Percentiles rank a stretch among this genome's conserved stretches.
Evolutionary conservation across 2,888 invertebrate species (phyloP).

Genomic region (Papilio elwesi): DNA sequence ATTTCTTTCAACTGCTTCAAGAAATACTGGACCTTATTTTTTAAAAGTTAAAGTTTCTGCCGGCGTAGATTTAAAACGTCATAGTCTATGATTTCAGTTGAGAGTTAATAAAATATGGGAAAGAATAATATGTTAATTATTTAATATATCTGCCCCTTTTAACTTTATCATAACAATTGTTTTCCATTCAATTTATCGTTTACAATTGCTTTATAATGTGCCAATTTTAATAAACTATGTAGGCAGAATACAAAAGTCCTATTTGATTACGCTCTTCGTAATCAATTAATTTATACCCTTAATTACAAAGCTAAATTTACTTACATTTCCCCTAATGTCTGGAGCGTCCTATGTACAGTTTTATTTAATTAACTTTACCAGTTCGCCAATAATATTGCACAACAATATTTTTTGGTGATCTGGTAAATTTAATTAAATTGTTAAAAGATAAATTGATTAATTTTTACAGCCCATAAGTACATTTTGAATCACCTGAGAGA

Average conservation of each 20-base stretch:
- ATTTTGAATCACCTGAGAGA: neutral
- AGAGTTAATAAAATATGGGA: neutral
- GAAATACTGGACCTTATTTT: slow-evolving; percentile 3
- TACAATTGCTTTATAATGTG: slow-evolving; percentile 10
- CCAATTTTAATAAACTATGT: slow-evolving; percentile 21
- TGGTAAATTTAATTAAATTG: too few species aligned
- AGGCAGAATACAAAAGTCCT: slow-evolving; percentile 14
- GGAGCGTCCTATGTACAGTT: neutral
- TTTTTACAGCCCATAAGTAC: neutral
- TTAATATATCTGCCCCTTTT: neutral
- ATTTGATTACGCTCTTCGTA: slow-evolving; percentile 1
- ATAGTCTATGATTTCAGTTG: neutral
- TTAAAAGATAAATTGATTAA: too few species aligned
- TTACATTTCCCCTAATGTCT: neutral
- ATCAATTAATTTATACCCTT: slow-evolving; percentile 5
- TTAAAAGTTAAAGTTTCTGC: neutral
- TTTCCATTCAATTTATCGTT: neutral
- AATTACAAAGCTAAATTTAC: slow-evolving; percentile 3
- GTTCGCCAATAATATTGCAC: too few species aligned
- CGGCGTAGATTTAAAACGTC: neutral
- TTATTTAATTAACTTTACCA: neutral
- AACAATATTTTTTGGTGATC: too few species aligned
- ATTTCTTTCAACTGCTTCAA: slow-evolving; percentile 5
- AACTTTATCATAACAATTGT: slow-evolving; percentile 13
- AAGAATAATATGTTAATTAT: neutral